Conservation (phyloP, 2,888 invertebrate species). For the Pharmacophagus antenor region DNA sequence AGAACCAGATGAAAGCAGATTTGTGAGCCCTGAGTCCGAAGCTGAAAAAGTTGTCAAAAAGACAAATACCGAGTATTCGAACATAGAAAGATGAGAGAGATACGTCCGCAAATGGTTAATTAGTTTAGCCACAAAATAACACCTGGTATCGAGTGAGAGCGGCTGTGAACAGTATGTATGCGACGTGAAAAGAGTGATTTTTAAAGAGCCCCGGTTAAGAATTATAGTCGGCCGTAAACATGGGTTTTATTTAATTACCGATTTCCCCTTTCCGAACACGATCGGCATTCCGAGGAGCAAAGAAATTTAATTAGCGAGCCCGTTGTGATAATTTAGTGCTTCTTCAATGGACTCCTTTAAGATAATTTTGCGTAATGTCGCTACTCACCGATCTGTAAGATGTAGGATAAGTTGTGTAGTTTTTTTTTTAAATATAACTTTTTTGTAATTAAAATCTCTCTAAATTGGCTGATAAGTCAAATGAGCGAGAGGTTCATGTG, state of each 20-base stretch:
- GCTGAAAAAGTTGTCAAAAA: too few species aligned
- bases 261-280: slow-evolving; percentile 31
- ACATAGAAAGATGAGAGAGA: too few species aligned
- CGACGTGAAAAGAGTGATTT: too few species aligned
- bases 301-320: slow-evolving; percentile 73
- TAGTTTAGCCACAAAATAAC: too few species aligned
- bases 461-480: too few species aligned
- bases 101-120: too few species aligned
- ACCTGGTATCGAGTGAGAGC: too few species aligned
- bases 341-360: slow-evolving; percentile 59
- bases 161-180: too few species aligned
- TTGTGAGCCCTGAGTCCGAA: too few species aligned
- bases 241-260: slow-evolving; percentile 20
- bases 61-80: too few species aligned
- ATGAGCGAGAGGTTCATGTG: too few species aligned
- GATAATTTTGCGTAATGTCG: slow-evolving; percentile 56
- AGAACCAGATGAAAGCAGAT: too few species aligned
- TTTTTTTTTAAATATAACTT: neutral
- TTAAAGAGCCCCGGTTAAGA: neutral
- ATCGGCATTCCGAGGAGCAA: slow-evolving; percentile 61
- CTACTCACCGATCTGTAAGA: slow-evolving; percentile 37
- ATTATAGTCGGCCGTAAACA: slow-evolving; percentile 19
- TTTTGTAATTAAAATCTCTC: neutral
- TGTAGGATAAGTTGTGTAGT: slow-evolving; percentile 1
- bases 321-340: slow-evolving; percentile 67